These are phyloP conservation scores for Machaerirhynchus nigripectus DNA, from an alignment of 2,113 vertebrate genomes.

Conservation along the genomic window DNA sequence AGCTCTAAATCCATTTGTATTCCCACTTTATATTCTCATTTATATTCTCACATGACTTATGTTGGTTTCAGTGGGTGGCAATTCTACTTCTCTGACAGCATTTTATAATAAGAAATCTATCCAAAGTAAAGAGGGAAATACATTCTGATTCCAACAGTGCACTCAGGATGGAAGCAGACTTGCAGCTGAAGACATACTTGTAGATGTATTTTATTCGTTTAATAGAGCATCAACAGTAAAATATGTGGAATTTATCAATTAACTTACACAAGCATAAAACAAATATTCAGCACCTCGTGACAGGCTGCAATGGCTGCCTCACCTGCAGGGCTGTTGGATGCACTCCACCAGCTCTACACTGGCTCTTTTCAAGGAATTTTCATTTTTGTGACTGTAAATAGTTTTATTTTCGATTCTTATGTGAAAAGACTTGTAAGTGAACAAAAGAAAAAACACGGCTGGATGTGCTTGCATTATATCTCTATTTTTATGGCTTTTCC, in stretches of 20 bases:
- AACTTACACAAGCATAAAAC: conserved; percentile 1
- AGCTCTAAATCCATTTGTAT: conserved; percentile 33
- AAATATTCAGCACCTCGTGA: not conserved
- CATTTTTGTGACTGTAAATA: not conserved
- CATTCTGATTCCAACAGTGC: conserved; percentile 29
- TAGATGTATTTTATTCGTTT: conserved; percentile 15
- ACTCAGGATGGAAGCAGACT: conserved; percentile 11
- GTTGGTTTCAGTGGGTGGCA: conserved; percentile 2
- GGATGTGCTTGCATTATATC: not conserved
- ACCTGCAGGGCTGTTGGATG: not conserved
- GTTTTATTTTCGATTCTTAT: not conserved
- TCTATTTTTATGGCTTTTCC: not conserved
- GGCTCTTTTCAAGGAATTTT: not conserved
- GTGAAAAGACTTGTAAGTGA: not conserved
- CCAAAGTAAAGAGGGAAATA: conserved; percentile 12
- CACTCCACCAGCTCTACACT: not conserved
- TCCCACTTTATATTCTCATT: not conserved
- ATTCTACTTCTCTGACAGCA: conserved; percentile 28
- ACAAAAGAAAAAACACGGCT: not conserved
- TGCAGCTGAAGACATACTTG: not conserved
- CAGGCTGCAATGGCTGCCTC: not conserved
- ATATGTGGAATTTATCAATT: conserved; percentile 36
- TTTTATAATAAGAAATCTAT: conserved; percentile 44
- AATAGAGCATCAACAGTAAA: conserved; percentile 10
- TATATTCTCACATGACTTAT: conserved; percentile 5